These are phyloP conservation scores for Acronicta aceris DNA, from an alignment of 2,888 invertebrate species.

Conservation along the genomic window DNA sequence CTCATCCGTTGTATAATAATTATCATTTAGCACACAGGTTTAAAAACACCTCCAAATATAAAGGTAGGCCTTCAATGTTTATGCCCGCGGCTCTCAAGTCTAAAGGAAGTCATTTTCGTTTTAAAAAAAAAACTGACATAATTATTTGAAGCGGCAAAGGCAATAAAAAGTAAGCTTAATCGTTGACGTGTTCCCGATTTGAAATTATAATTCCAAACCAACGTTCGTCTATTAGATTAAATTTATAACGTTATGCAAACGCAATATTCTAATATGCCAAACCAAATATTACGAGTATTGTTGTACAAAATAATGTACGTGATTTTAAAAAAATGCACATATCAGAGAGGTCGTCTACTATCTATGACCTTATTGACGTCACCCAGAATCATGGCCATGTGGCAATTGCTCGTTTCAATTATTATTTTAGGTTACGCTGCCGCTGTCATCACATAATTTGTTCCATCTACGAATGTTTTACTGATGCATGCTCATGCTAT, in stretches of 20 bases:
- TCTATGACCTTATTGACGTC: slow-evolving; percentile 57
- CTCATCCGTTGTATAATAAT: slow-evolving; percentile 31
- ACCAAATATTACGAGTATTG: slow-evolving; percentile 1
- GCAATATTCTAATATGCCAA: neutral
- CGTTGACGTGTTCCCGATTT: slow-evolving; percentile 1
- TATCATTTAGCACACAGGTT: slow-evolving; percentile 34
- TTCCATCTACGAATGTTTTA: slow-evolving; percentile 22
- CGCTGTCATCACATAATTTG: slow-evolving; percentile 24
- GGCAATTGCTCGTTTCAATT: slow-evolving; percentile 49
- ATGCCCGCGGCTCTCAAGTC: slow-evolving; percentile 9
- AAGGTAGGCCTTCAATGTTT: slow-evolving; percentile 27
- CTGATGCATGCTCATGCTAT: slow-evolving; percentile 20
- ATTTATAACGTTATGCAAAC: neutral
- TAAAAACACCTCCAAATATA: slow-evolving; percentile 31
- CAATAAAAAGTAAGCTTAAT: slow-evolving; percentile 1
- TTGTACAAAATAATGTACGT: slow-evolving; percentile 10
- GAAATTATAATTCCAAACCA: neutral
- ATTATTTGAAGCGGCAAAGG: neutral
- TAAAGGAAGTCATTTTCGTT: slow-evolving; percentile 9
- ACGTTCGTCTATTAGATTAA: slow-evolving; percentile 1
- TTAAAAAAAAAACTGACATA: neutral
- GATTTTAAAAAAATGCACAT: slow-evolving; percentile 24
- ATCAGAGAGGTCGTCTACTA: slow-evolving; percentile 52
- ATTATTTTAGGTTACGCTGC: slow-evolving; percentile 51
- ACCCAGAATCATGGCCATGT: slow-evolving; percentile 52